phyloP scores from a whole-genome alignment of 2,113 vertebrate genomes.

The Ameiurus melas region DNA sequence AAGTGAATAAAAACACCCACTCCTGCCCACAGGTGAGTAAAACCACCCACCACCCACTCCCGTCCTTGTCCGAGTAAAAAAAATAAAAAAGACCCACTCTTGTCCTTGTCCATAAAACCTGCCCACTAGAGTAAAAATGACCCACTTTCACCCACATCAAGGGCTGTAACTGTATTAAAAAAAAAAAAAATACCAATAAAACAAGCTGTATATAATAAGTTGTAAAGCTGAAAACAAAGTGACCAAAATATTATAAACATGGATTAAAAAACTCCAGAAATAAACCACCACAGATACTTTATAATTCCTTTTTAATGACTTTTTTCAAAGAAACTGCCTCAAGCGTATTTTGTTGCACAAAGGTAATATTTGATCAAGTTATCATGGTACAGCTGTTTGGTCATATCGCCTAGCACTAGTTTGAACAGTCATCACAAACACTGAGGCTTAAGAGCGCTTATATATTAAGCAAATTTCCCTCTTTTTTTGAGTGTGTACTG shows the following conservation, averaged over 20 bases:
- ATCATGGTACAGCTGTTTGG: background rate
- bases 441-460: background rate
- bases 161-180: too few species aligned
- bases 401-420: background rate
- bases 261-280: background rate
- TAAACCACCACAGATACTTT: background rate
- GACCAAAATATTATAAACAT: background rate
- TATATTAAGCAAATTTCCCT: too few species aligned
- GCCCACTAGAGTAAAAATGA: too few species aligned
- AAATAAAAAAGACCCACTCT: too few species aligned
- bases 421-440: background rate
- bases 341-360: background rate
- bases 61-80: too few species aligned
- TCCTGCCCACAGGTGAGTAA: background rate
- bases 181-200: too few species aligned
- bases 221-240: background rate
- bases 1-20: too few species aligned
- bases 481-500: background rate
- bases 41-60: too few species aligned
- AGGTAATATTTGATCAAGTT: background rate
- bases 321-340: background rate
- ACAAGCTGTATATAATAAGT: background rate
- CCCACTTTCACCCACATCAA: too few species aligned
- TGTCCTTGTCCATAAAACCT: too few species aligned
- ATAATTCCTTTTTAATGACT: constrained; percentile 10